These are phyloP conservation scores for Coreius guichenoti DNA, from an alignment of 2,797 vertebrate genomes.

Conservation along the genomic window DNA sequence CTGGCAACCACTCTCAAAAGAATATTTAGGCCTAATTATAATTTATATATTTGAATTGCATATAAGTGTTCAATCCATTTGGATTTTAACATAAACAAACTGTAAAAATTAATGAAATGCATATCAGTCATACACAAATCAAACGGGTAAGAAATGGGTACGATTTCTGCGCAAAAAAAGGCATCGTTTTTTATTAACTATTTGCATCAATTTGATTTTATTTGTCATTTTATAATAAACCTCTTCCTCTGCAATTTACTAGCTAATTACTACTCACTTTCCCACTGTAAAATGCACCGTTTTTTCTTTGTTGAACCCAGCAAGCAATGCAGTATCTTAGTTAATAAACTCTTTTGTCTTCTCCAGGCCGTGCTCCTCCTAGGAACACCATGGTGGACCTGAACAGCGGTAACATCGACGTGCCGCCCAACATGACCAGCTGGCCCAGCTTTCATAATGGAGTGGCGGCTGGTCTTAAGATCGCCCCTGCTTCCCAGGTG, in stretches of 20 bases:
- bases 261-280: neutral
- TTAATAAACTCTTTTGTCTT: neutral
- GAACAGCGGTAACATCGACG: constrained; percentile 96
- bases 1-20: neutral
- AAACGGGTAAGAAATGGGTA: neutral
- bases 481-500: constrained; percentile 94
- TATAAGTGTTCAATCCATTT: neutral
- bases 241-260: constrained; percentile 36
- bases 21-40: neutral
- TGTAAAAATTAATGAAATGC: neutral
- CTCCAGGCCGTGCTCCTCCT: constrained; percentile 91
- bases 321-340: neutral
- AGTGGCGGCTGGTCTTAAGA: constrained; percentile 94
- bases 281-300: neutral
- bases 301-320: neutral
- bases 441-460: constrained; percentile 99
- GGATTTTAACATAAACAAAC: neutral
- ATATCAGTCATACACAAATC: neutral
- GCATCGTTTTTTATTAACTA: no score
- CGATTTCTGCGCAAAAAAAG: neutral
- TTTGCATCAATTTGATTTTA: neutral
- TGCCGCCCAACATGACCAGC: constrained; percentile 97
- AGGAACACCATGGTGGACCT: constrained; percentile 95
- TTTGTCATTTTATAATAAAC: neutral
- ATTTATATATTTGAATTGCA: neutral